Base-by-base conservation (phyloP, 2,888 invertebrate genomes). In the Dryobotodes eremita region DNA sequence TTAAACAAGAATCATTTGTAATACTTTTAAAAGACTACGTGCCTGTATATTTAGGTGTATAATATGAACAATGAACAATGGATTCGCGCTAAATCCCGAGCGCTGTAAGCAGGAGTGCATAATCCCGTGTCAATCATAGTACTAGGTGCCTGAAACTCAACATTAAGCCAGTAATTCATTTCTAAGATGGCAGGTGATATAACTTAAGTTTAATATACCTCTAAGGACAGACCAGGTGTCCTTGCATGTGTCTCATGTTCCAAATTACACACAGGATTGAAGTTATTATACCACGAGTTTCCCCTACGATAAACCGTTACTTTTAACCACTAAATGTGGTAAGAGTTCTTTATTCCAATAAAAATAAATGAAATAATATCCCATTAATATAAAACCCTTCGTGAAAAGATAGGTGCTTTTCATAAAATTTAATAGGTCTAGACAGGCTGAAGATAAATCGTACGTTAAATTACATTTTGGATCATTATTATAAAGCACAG, bases 381-480 rank as follows among this genome's bases (percentile, higher is more conserved):
- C 68, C 53, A 57, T 59, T 71, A 70, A 73, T 69, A 57, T 46
- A 59, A 64, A 80, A 57, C 71, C 46, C 53, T 68, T 71, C 71
- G n/a, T 71, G n/a, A 36, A 75, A 73, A 71, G 26, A 70, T 71
- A 78, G 31, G 61, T 71, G 68, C 59, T 71, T 71, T 69, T 72
- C 76, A 84, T 84, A 65, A 79, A 79, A 82, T 72, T 84, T 79
- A 42, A 79, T 85, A 75, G 36, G 82, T 87, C 82, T 85, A 85
- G 80, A 80, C 83, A 61, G 57, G 55, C 73, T 73, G n/a, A 74
- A 83, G 69, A 81, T 82, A 87, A 87, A 77, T 83, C 68, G n/a
- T 71, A 75, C 72, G 70, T 71, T 69, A 77, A 68, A 77, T 79
- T 71, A 81, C 71, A 77, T 64, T 83, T 61, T 62, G 61, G 26